Evolutionary conservation across 1,140 invertebrate species (phyloP), one percentile per base, ranked within the genome.

Genomic region (Chionoecetes opilio): DNA sequence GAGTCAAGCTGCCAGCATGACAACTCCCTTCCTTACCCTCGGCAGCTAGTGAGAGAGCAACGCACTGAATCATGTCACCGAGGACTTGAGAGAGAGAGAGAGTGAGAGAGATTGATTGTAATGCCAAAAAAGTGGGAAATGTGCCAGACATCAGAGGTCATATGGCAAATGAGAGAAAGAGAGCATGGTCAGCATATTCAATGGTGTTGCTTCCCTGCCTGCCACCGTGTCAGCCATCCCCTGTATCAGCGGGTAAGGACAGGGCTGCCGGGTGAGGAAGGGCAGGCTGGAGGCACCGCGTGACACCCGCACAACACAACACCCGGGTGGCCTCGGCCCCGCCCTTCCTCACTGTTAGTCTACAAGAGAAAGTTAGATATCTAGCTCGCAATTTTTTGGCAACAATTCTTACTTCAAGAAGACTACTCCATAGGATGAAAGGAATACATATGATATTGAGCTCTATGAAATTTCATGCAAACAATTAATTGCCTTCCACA

Each of bases 391-490:
- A n/a, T 17, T 75, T 75, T 75, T n/a, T 75, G 63, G 63, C 63
- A 75, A 75, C 63, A n/a, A 21, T 26, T 75, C 63, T 75, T n/a
- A n/a, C 63, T 75, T 75, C n/a, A n/a, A 75, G 21, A 75, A 26
- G 21, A 75, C 63, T 75, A 26, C 26, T n/a, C n/a, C n/a, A n/a
- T n/a, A n/a, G n/a, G n/a, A n/a, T n/a, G n/a, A n/a, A n/a, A n/a
- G n/a, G n/a, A 6, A 75, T 75, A 75, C 63, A 75, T 26, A 75
- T 75, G 21, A 11, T 75, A 21, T 75, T 75, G 63, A 75, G 63
- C n/a, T n/a, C 63, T 75, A 75, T 75, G 63, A 75, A 75, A n/a
- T 75, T 21, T 75, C 63, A 75, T 75, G 63, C 63, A 75, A 75
- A 75, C n/a, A 75, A 75, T 75, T 3, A 75, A 75, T 75, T 75